phyloP scores from a whole-genome alignment of 2,888 invertebrate genomes.

The Zaprionus bogoriensis region DNA sequence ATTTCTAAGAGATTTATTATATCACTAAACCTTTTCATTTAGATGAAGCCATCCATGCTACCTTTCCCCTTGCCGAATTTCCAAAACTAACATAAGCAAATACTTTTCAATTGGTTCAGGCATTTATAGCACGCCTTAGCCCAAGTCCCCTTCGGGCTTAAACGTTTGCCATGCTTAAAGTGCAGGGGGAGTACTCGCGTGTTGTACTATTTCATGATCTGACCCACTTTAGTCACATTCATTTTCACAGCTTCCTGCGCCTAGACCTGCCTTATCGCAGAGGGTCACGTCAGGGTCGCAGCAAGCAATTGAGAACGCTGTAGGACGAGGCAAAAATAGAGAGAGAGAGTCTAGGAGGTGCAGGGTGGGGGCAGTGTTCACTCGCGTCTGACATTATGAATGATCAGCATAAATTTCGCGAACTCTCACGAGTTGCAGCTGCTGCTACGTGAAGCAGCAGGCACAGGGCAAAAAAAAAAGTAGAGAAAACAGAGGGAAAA shows the following conservation, averaged over 20 bases:
- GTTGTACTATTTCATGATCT: conserved; percentile 38
- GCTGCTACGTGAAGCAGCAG: conserved; percentile 27
- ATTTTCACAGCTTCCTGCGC: conserved; percentile 49
- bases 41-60: too few relatives aligned
- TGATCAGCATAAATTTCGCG: conserved; percentile 78
- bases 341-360: not conserved
- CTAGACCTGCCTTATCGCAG: conserved; percentile 28
- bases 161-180: conserved; percentile 1
- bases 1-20: too few relatives aligned
- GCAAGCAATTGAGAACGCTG: not conserved
- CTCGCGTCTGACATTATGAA: conserved; percentile 73
- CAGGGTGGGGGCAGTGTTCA: conserved; percentile 1
- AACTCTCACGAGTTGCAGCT: conserved; percentile 58
- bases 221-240: conserved; percentile 63
- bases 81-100: not conserved
- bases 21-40: too few relatives aligned
- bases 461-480: conserved; percentile 6
- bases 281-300: conserved; percentile 16
- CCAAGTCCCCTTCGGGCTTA: not conserved
- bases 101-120: not conserved
- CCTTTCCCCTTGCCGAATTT: too few relatives aligned
- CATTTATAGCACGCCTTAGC: not conserved
- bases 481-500: not conserved
- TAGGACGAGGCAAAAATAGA: not conserved
- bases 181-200: not conserved